Evolutionary conservation across 2,113 vertebrate genomes (phyloP).

Genomic region (Pterophyllum scalare): DNA sequence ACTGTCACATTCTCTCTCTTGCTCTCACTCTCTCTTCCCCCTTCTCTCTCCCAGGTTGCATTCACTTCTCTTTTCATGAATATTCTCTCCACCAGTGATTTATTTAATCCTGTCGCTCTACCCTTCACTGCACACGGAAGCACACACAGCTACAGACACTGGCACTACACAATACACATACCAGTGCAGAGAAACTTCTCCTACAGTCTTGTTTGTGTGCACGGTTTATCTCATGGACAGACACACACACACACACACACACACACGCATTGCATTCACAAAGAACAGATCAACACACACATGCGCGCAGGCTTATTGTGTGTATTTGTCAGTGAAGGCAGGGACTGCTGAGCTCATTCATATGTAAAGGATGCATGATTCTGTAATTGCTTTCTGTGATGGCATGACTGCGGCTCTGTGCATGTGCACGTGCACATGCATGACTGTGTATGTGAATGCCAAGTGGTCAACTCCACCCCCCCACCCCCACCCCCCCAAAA

Average conservation of each 20-base stretch:
- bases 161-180: constrained; percentile 30
- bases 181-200: constrained; percentile 29
- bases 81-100: constrained; percentile 71
- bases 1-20: constrained; percentile 42
- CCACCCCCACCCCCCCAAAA: neutral
- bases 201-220: constrained; percentile 13
- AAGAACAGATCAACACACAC: neutral
- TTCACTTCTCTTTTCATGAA: constrained; percentile 71
- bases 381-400: constrained; percentile 52
- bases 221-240: constrained; percentile 38
- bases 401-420: constrained; percentile 1
- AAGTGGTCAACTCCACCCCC: constrained; percentile 27
- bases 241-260: constrained; percentile 7
- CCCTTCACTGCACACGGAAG: constrained; percentile 52
- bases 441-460: constrained; percentile 14
- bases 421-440: neutral
- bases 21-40: neutral
- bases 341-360: constrained; percentile 48
- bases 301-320: constrained; percentile 28
- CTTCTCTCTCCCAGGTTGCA: constrained; percentile 44
- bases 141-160: neutral
- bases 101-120: constrained; percentile 68
- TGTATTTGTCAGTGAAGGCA: constrained; percentile 64
- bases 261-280: constrained; percentile 31
- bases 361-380: constrained; percentile 56